Percentiles rank a stretch among this genome's conserved stretches.
Conservation (phyloP, 2,113 vertebrate genomes). For the Heloderma charlesbogerti region DNA sequence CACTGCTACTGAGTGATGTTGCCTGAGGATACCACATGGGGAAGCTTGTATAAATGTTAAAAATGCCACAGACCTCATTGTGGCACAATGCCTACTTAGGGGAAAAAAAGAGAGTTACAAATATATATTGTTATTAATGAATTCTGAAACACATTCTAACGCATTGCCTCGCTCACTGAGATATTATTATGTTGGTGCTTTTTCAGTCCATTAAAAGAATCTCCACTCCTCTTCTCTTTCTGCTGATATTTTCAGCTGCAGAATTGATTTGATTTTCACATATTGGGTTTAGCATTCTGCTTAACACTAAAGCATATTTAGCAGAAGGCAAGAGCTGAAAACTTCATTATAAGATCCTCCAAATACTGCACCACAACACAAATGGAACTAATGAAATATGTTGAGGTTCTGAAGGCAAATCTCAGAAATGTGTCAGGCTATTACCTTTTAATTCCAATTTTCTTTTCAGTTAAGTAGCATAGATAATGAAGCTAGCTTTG, state of each 20-base stretch:
- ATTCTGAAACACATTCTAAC: not conserved
- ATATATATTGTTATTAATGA: not conserved
- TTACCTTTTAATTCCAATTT: constrained; percentile 20
- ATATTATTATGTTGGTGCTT: not conserved
- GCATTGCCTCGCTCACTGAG: not conserved
- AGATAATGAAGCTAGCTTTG: constrained; percentile 8
- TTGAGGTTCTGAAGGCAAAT: constrained; percentile 14
- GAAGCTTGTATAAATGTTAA: not conserved
- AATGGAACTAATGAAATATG: constrained; percentile 21
- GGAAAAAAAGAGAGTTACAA: not conserved
- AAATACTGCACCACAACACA: not conserved
- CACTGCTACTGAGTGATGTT: too few relatives aligned
- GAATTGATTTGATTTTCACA: constrained; percentile 45
- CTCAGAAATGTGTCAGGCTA: constrained; percentile 10
- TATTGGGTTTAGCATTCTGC: not conserved
- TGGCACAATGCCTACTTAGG: too few relatives aligned
- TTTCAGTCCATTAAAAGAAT: constrained; percentile 3
- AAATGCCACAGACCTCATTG: not conserved
- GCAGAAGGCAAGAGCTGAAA: not conserved
- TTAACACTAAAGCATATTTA: constrained; percentile 28
- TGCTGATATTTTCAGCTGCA: constrained; percentile 25
- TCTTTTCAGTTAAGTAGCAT: not conserved
- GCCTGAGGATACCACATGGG: too few relatives aligned
- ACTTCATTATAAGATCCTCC: constrained; percentile 17
- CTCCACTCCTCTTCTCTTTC: not conserved